Base-by-base conservation (phyloP, 1,140 invertebrate species). In the Venustaconcha ellipsiformis region DNA sequence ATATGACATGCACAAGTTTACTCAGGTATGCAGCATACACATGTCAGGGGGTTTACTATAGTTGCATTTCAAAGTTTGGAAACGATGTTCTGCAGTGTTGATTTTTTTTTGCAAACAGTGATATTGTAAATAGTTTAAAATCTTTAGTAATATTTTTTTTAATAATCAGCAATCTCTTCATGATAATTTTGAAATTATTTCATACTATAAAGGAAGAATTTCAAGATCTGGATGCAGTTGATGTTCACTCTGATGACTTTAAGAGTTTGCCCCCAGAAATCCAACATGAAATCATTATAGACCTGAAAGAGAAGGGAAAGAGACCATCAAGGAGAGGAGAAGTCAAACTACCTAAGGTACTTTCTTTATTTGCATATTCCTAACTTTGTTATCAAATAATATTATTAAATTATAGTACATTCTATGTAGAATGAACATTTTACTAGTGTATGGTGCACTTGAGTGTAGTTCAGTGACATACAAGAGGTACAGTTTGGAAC, bases 261-360 rank as follows among this genome's bases (percentile, higher is more conserved):
- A 93, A 93, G 87, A 92, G 91, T 57, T 89, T 99, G 74, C 96
- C 96, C 18, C 91, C 94, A 1, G 95, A 98, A 90, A 94, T 97
- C 14, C 94, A 96, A 78, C 96, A 98, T 91, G 97, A 99, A 88
- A 94, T 99, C 82, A 91, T 99, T 1, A 93, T 93, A 63, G 96
- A 98, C 85, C 92, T 99, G 65, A 96, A 96, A 89, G 96, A 97
- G 88, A 96, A 94, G 12, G 93, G 95, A 78, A 98, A 97, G 37
- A 48, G 37, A 11, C 37, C 37, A 48, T 48, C 37, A 48, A 48
- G 37, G 37, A 48, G 37, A 48, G 37, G 59, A 13, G 78, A 74
- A 17, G 30, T 67, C 11, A 69, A 78, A 30, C 63, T 83, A 30
- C 82, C 82, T 37, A 70, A 81, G 68, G 82, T 83, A 79, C 14